Percentiles rank a stretch among this genome's conserved stretches.
These are phyloP conservation scores for Lasioglossum oenotherae DNA, from an alignment of 2,888 invertebrate species.

Conservation along the genomic window DNA sequence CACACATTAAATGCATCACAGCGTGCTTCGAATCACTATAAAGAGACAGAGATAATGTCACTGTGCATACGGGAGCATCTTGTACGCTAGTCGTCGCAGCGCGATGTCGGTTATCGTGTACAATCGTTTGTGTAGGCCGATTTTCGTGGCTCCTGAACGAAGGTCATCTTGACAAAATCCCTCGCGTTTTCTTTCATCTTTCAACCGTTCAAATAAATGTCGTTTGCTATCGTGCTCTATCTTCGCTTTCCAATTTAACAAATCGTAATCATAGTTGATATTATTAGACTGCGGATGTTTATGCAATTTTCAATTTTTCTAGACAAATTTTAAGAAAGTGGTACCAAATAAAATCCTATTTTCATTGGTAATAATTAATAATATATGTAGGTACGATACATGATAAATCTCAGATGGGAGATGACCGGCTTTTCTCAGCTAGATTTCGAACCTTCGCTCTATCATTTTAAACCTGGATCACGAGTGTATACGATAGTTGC, in stretches of 20 bases:
- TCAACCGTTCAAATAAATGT: not conserved
- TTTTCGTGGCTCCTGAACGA: not conserved
- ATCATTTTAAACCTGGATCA: slow-evolving; percentile 2
- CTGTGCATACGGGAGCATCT: slow-evolving; percentile 65
- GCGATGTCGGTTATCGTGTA: slow-evolving; percentile 52
- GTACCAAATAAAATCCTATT: too few relatives aligned
- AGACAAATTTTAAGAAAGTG: too few relatives aligned
- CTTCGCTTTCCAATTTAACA: not conserved
- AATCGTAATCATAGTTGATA: not conserved
- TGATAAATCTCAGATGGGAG: not conserved
- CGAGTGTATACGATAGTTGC: slow-evolving; percentile 56
- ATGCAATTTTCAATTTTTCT: too few relatives aligned
- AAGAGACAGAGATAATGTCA: slow-evolving; percentile 19
- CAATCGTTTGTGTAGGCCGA: slow-evolving; percentile 51
- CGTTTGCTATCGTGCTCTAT: not conserved
- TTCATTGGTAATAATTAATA: too few relatives aligned
- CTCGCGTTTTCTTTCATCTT: not conserved
- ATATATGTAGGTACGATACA: not conserved
- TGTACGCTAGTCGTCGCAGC: slow-evolving; percentile 49
- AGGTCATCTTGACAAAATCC: not conserved
- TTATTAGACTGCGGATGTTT: too few relatives aligned
- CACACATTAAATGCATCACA: slow-evolving; percentile 52
- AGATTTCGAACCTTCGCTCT: not conserved
- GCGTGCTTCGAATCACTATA: slow-evolving; percentile 9
- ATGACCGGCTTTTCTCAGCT: not conserved